A percentile compares a stretch with the other conserved stretches of the same genome.
Conservation (phyloP, 2,113 vertebrate genomes). For the Alectura lathami region DNA sequence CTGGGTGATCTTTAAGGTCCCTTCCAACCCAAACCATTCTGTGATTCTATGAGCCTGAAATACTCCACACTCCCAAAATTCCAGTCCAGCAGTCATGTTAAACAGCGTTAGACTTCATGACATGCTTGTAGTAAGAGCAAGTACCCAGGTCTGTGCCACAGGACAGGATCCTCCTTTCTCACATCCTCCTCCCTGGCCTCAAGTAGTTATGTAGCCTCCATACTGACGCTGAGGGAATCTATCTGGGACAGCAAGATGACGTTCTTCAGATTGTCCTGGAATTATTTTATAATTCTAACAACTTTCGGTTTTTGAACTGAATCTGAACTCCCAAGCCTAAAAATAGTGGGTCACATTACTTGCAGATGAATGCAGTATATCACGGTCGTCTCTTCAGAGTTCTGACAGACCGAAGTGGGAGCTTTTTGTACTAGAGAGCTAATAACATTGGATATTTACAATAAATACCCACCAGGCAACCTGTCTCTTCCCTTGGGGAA, state of each 20-base stretch:
- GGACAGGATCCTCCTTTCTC: not conserved
- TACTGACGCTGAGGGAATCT: not conserved
- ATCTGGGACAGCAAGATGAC: not conserved
- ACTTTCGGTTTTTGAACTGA: not conserved
- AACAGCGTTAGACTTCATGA: not conserved
- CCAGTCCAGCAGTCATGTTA: not conserved
- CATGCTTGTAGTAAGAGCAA: not conserved
- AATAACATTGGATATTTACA: not conserved
- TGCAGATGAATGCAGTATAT: not conserved
- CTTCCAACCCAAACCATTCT: too few species aligned
- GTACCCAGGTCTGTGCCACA: not conserved
- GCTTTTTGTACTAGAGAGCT: not conserved
- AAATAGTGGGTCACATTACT: not conserved
- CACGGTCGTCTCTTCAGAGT: not conserved
- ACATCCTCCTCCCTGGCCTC: not conserved
- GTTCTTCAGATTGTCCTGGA: not conserved
- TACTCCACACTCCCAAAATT: not conserved
- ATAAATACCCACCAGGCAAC: not conserved
- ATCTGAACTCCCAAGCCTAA: not conserved
- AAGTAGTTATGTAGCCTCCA: not conserved
- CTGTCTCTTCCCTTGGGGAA: not conserved
- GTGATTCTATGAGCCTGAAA: too few species aligned
- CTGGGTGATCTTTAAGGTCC: too few species aligned
- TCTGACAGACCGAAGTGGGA: not conserved
- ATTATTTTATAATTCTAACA: not conserved